Conservation (phyloP, 2,797 vertebrate genomes). For the Pogonophryne albipinna region DNA sequence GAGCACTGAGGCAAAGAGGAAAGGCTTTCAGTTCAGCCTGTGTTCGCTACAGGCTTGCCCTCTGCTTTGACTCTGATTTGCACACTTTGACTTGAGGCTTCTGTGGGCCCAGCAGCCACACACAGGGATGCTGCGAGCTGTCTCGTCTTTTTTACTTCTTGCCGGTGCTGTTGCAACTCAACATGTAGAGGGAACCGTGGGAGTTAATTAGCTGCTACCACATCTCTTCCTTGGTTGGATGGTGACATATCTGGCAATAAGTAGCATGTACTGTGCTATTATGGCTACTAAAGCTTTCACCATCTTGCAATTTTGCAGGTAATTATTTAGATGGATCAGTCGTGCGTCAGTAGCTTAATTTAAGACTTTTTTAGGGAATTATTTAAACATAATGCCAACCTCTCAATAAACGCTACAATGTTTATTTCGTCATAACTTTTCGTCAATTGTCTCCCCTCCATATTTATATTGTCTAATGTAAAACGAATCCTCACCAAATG, state of each 20-base stretch:
- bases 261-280: not conserved
- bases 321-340: not conserved
- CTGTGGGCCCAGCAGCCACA: constrained; percentile 48
- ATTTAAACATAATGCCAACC: not conserved
- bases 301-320: constrained; percentile 5
- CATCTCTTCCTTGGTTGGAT: constrained; percentile 35
- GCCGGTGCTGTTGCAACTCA: constrained; percentile 30
- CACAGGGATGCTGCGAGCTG: constrained; percentile 38
- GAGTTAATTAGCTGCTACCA: constrained; percentile 46
- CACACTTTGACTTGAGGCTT: constrained; percentile 65
- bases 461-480: not conserved
- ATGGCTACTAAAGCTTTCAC: constrained; percentile 12
- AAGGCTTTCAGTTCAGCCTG: constrained; percentile 65
- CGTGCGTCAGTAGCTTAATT: not conserved
- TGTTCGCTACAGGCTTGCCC: constrained; percentile 67
- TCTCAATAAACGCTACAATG: not conserved
- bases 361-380: not conserved
- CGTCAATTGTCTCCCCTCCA: not conserved
- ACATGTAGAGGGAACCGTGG: constrained; percentile 40
- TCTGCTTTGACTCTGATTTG: constrained; percentile 66
- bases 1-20: constrained; percentile 68
- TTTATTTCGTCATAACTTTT: not conserved
- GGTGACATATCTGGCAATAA: constrained; percentile 27
- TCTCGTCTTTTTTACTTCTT: constrained; percentile 49
- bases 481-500: not conserved